Evolutionary conservation across 1,140 invertebrate species (phyloP).

Genomic region (Calephelis nemesis): DNA sequence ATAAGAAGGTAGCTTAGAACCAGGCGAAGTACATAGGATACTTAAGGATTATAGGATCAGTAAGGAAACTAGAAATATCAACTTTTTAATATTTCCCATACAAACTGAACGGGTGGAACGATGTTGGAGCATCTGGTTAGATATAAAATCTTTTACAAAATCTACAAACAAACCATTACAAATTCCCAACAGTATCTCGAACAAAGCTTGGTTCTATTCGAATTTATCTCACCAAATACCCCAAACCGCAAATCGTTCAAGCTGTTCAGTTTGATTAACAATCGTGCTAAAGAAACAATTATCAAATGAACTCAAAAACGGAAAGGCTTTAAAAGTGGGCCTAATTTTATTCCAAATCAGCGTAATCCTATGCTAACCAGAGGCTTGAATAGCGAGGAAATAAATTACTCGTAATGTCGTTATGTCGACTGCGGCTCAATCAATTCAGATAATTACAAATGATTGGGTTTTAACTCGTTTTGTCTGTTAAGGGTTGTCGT

Average conservation of each 20-base stretch:
- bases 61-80: too few species aligned
- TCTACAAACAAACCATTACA: neutral
- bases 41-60: too few species aligned
- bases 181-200: neutral
- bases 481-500: neutral
- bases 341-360: slow-evolving; percentile 56
- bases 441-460: slow-evolving; percentile 56
- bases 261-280: slow-evolving; percentile 48
- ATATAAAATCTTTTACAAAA: too few species aligned
- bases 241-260: slow-evolving; percentile 32
- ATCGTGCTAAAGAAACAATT: slow-evolving; percentile 56
- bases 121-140: too few species aligned
- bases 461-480: slow-evolving; percentile 42
- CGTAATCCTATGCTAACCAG: slow-evolving; percentile 36
- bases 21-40: too few species aligned
- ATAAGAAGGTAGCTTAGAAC: too few species aligned
- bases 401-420: slow-evolving; percentile 56
- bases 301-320: slow-evolving; percentile 47
- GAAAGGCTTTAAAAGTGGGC: neutral
- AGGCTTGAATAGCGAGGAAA: slow-evolving; percentile 53
- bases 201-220: slow-evolving; percentile 2
- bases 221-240: slow-evolving; percentile 14
- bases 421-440: slow-evolving; percentile 44
- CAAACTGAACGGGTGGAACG: too few species aligned
- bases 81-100: too few species aligned